Evolutionary conservation across 1,140 invertebrate species (phyloP), one percentile per base, ranked within the genome.

Genomic region (Euwallacea similis): DNA sequence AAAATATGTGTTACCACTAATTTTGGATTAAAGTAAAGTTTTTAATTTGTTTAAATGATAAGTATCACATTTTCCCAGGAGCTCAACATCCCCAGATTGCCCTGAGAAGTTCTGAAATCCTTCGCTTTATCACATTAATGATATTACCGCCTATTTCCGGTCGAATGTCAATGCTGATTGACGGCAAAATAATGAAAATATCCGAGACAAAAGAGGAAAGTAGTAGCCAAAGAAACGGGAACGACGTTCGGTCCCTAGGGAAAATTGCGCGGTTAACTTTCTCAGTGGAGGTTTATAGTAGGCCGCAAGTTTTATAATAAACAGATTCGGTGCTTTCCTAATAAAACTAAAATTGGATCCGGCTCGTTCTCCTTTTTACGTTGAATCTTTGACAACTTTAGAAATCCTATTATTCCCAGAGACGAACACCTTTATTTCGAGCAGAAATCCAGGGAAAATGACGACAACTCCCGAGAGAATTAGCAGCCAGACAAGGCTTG

Each of bases 401-500:
- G 64, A 56, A 54, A 42, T 66, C 64, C 55, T 67, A 67, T 67
- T 67, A 58, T 67, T 59, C 65, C 55, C 65, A 47, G 50, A 66
- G 64, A 66, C 64, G 64, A 66, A 59, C 65, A 67, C 65, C 65
- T 67, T 67, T 58, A 67, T 67, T 67, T 67, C 65, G 7, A 46
- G 65, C 55, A 58, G 55, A 58, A 16, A 66, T 46, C 44, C 65
- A 7, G 42, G 42, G 11, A 67, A 67, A 67, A 67, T 67, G 54
- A 67, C 65, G 54, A 66, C 65, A 67, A 67, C 16, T 67, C 65
- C 43, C 65, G 10, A 7, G 65, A 59, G 65, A 46, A 58, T 42
- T n/a, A 47, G 47, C 50, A 43, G 63, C 13, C 63, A 54, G 63
- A 9, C 63, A 13, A 54, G 21, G 10, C 33, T 66, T 54, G 47